Evolutionary conservation across 2,888 invertebrate species (phyloP).

Genomic region (Polymixis lichenea): DNA sequence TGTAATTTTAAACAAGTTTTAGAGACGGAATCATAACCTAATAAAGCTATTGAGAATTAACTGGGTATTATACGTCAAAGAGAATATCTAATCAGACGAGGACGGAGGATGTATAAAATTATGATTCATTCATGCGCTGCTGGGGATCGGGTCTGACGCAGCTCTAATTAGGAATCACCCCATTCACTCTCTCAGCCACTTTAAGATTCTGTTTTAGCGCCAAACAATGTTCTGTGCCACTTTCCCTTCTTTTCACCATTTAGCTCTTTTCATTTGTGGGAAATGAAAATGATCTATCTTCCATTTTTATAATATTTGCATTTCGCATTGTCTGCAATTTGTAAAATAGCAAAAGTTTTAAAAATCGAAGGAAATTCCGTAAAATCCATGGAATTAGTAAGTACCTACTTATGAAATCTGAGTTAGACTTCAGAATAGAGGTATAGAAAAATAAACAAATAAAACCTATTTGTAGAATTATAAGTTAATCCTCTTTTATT

Average conservation of each 20-base stretch:
- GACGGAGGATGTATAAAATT: conserved; percentile 53
- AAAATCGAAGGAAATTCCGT: neutral
- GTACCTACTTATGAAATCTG: neutral
- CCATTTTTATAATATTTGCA: neutral
- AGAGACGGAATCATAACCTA: conserved; percentile 30
- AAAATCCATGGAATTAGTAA: conserved; percentile 4
- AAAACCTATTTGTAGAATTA: conserved; percentile 1
- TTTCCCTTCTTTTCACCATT: conserved; percentile 35
- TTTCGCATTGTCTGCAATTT: neutral
- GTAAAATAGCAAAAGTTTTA: neutral
- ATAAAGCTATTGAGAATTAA: conserved; percentile 43
- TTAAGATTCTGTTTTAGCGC: conserved; percentile 63
- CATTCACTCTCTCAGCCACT: conserved; percentile 46
- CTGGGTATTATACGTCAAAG: conserved; percentile 53
- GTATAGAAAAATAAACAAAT: neutral
- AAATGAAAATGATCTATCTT: conserved; percentile 24
- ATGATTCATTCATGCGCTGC: conserved; percentile 55
- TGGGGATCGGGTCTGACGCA: conserved; percentile 38
- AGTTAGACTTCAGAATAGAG: neutral
- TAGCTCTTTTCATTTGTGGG: conserved; percentile 31
- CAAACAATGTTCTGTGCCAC: conserved; percentile 55
- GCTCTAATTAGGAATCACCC: conserved; percentile 62
- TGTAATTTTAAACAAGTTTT: conserved; percentile 57
- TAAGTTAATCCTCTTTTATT: conserved; percentile 24
- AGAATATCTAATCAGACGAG: conserved; percentile 45